These are phyloP conservation scores for Polietes domitor DNA, from an alignment of 2,888 invertebrate genomes.

Conservation along the genomic window DNA sequence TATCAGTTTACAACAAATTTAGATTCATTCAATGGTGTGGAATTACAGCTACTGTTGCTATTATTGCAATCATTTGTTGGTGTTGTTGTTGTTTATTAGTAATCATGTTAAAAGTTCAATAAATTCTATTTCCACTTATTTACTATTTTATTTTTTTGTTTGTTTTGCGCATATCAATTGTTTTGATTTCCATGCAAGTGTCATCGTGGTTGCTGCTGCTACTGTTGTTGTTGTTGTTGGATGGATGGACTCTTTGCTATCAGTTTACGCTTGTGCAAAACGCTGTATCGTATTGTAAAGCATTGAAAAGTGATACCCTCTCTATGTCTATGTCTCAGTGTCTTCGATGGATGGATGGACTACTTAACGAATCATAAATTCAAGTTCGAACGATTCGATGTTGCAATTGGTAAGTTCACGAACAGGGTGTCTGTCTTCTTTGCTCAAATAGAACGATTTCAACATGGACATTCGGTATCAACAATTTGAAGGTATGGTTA, in stretches of 20 bases:
- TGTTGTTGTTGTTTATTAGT: conserved; percentile 7
- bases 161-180: conserved; percentile 7
- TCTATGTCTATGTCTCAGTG: too few species aligned
- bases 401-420: conserved; percentile 19
- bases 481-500: too few species aligned
- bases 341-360: neutral
- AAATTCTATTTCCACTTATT: conserved; percentile 31
- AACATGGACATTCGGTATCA: too few species aligned
- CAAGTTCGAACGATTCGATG: conserved; percentile 18
- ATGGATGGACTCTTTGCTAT: conserved; percentile 4
- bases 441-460: too few species aligned
- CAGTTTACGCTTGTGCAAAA: conserved; percentile 9
- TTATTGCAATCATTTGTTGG: neutral
- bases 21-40: conserved; percentile 16
- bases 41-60: neutral
- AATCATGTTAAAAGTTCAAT: conserved; percentile 36
- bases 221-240: neutral
- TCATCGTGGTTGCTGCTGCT: neutral
- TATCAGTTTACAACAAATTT: conserved; percentile 26
- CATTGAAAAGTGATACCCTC: neutral
- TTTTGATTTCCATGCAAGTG: conserved; percentile 4
- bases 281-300: neutral
- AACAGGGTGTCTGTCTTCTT: too few species aligned
- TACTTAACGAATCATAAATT: conserved; percentile 5
- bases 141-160: conserved; percentile 1